Conservation (phyloP, 2,113 vertebrate genomes). For the Candoia aspera region DNA sequence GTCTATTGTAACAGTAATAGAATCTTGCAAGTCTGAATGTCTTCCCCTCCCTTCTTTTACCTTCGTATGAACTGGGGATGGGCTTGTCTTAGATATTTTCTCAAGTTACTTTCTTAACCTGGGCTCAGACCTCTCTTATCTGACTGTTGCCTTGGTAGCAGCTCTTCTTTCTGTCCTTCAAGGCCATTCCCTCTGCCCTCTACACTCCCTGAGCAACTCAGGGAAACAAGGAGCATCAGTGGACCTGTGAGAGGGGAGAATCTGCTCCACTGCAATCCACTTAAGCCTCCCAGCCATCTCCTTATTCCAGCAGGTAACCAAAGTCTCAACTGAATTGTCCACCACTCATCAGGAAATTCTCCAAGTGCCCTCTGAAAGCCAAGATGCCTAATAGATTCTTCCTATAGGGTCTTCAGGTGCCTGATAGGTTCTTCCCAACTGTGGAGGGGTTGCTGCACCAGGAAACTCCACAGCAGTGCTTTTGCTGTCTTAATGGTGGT, state of each 20-base stretch:
- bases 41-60: not conserved
- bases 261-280: not conserved
- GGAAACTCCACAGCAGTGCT: not conserved
- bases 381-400: not conserved
- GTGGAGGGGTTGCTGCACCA: not conserved
- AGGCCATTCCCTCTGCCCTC: not conserved
- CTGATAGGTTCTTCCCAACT: not conserved
- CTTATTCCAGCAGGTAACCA: not conserved
- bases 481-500: not conserved
- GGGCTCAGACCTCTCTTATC: not conserved
- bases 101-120: not conserved
- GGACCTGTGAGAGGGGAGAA: not conserved
- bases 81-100: not conserved
- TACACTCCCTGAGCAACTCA: not conserved
- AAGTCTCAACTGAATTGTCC: not conserved
- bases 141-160: not conserved
- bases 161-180: not conserved
- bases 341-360: not conserved
- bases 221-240: not conserved
- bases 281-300: not conserved
- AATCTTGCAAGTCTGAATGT: not conserved
- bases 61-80: not conserved
- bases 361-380: not conserved
- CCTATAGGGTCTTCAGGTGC: not conserved
- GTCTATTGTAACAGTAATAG: not conserved